Percentiles rank a stretch among this genome's conserved stretches.
These are phyloP conservation scores for Anas acuta DNA, from an alignment of 2,797 vertebrate species.

Conservation along the genomic window DNA sequence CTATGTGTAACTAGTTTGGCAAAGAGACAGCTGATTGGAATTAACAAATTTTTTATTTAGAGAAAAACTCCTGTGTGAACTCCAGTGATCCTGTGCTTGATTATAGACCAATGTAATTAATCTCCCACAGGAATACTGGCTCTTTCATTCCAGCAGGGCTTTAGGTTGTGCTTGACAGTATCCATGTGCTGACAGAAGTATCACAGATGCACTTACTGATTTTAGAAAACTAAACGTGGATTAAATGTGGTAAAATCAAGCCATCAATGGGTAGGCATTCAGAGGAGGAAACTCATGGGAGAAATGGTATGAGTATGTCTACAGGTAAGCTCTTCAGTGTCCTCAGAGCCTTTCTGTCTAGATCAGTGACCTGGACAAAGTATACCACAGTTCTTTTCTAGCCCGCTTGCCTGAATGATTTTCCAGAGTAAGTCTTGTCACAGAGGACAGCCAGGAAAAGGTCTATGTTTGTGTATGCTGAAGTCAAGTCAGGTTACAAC, in stretches of 20 bases:
- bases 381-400: not conserved
- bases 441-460: not conserved
- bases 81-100: not conserved
- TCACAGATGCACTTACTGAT: not conserved
- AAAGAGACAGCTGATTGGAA: not conserved
- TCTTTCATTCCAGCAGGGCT: not conserved
- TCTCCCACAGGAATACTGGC: not conserved
- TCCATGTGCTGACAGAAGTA: not conserved
- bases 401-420: fast-evolving
- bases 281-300: fast-evolving
- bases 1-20: not conserved
- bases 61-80: not conserved
- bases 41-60: not conserved
- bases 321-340: not conserved
- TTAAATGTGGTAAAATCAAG: not conserved
- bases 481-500: not conserved
- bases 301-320: not conserved
- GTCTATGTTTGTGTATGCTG: fast-evolving
- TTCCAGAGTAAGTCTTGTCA: not conserved
- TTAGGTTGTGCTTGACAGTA: not conserved
- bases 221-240: not conserved
- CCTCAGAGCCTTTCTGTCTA: not conserved
- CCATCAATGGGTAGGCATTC: not conserved
- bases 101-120: not conserved
- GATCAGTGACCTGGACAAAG: not conserved